Evolutionary conservation across 2,113 vertebrate species (phyloP).

Genomic region (Microcebus ravelobensis): DNA sequence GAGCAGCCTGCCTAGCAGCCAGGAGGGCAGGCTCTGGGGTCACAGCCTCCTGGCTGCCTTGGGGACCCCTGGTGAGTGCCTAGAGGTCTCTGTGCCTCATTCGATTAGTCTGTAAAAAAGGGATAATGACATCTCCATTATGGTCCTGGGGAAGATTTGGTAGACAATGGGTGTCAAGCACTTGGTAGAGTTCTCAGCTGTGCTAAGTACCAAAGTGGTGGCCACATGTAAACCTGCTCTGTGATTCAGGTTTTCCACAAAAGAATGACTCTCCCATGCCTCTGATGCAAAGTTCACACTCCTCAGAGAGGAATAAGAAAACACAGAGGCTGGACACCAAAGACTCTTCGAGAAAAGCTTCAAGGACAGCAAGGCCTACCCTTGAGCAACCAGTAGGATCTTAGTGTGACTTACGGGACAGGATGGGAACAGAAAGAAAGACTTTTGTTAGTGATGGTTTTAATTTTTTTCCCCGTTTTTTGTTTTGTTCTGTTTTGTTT

Average conservation of each 20-base stretch:
- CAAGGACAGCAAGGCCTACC: too few species aligned
- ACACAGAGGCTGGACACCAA: neutral
- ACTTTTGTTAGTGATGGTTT: neutral
- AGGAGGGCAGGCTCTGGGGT: accelerated
- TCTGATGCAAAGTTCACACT: neutral
- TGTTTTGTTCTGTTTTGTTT: constrained; percentile 17
- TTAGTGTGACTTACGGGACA: neutral
- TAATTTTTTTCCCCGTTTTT: neutral
- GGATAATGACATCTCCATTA: neutral
- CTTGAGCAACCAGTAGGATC: neutral
- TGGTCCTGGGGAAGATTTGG: neutral
- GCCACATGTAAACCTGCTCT: neutral
- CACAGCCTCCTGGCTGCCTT: neutral
- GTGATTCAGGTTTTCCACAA: neutral
- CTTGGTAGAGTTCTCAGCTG: neutral
- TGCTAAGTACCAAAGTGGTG: neutral
- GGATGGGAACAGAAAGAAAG: neutral
- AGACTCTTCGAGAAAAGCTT: neutral
- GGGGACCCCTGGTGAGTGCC: neutral
- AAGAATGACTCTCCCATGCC: neutral
- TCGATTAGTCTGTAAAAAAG: neutral
- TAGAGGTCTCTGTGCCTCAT: neutral
- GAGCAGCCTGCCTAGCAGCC: accelerated
- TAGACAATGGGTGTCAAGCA: neutral
- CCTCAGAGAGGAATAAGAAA: constrained; percentile 9